Evolutionary conservation across 1,140 invertebrate genomes (phyloP), one percentile per base, ranked within the genome.

Genomic region (Melitaea cinxia): DNA sequence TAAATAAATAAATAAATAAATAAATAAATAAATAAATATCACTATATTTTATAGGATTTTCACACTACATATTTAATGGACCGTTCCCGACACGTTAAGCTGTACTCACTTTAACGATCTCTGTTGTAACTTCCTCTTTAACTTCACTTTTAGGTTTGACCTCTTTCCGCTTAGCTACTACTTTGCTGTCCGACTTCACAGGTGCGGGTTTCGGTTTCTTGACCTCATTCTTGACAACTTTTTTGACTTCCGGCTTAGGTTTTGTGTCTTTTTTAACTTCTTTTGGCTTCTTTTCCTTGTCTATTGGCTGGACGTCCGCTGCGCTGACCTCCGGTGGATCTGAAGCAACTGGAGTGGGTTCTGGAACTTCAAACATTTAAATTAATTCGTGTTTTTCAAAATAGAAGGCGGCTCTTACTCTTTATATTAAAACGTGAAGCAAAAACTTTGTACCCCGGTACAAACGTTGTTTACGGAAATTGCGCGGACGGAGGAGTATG

Each of bases 291-390:
- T 78, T 77, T 19, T 82, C 75, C 24, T 77, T 74, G 26, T 75
- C 77, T 35, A 75, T 76, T 3, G 79, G 78, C 1, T 78, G 68
- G 0, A 78, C 14, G 52, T 84, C 80, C 5, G 81, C 80, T 19
- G 84, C 82, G 49, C 74, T 78, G 9, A 84, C 83, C 65, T 88
- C 85, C 4, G 85, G 80, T 0, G 81, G 75, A 4, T 82, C 81
- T 15, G 60, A 69, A 5, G 71, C 63, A 9, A 72, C 56, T 23
- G 55, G 58, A 33, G 69, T 37, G 21, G 75, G 26, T 65, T 81
- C 79, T 86, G 56, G 23, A 65, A 72, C 23, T 19, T 33, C n/a
- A 17, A 9, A 17, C 1, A 42, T 0, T 4, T 4, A 28, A 28
- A 3, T 28, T 28, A 4, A 4, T 28, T n/a, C n/a, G n/a, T n/a